Conservation (phyloP, 1,140 invertebrate species). For the Plutomurus gul region DNA sequence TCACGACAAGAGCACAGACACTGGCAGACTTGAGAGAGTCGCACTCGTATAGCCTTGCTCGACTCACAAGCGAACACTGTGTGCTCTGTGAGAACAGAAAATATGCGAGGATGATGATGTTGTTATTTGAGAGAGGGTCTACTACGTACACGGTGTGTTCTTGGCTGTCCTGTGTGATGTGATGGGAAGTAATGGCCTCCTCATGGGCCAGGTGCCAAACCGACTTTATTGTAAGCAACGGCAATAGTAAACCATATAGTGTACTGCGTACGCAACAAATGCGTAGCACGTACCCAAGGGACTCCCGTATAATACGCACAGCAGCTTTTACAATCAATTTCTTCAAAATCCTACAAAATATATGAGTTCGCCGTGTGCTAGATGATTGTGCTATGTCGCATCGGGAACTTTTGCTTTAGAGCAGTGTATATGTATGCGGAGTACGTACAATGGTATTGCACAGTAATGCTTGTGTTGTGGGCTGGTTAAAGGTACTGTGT, state of each 20-base stretch:
- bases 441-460: not conserved
- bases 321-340: no score
- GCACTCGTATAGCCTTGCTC: not conserved
- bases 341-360: no score
- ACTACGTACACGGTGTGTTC: not conserved
- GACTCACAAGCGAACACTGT: not conserved
- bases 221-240: not conserved
- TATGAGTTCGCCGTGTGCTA: no score
- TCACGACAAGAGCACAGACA: not conserved
- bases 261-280: not conserved
- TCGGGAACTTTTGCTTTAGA: no score
- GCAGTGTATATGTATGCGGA: not conserved
- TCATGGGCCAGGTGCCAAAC: conserved; percentile 24
- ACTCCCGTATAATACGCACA: no score
- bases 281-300: not conserved
- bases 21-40: not conserved
- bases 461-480: not conserved
- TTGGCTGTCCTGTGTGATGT: not conserved
- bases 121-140: not conserved
- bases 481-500: not conserved
- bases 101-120: not conserved
- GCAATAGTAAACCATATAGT: no score
- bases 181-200: conserved; percentile 16
- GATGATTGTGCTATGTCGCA: no score
- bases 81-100: not conserved